Percentiles rank a stretch among this genome's conserved stretches.
These are phyloP conservation scores for Perizoma flavofasciatum DNA, from an alignment of 2,888 invertebrate species.

Conservation along the genomic window DNA sequence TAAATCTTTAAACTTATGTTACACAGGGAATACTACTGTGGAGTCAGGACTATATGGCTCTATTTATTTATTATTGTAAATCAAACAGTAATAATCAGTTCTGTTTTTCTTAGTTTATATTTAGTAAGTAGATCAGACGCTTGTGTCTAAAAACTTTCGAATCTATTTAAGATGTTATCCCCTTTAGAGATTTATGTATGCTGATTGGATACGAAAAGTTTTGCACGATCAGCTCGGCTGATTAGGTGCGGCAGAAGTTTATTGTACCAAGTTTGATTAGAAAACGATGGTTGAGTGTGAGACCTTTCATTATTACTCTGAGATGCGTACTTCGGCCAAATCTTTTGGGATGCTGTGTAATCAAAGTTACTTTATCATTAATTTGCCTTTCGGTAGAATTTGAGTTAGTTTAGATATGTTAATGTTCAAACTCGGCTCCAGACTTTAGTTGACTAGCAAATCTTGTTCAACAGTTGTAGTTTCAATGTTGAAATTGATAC, in stretches of 20 bases:
- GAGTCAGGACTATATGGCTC: not conserved
- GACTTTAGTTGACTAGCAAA: no score
- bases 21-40: not conserved
- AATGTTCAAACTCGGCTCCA: no score
- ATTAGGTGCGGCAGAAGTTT: constrained; percentile 64
- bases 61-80: not conserved
- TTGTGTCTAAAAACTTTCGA: constrained; percentile 40
- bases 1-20: not conserved
- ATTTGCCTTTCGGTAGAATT: not conserved
- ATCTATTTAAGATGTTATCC: constrained; percentile 50
- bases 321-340: constrained; percentile 49
- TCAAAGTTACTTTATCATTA: constrained; percentile 27
- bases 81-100: not conserved
- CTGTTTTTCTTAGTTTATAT: not conserved
- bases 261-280: constrained; percentile 70
- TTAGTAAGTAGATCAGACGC: not conserved
- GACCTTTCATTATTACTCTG: constrained; percentile 53
- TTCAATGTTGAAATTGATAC: no score
- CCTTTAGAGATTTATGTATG: constrained; percentile 59
- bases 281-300: constrained; percentile 58
- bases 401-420: not conserved
- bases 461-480: not conserved
- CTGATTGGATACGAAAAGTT: constrained; percentile 59
- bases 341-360: constrained; percentile 40
- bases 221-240: constrained; percentile 51